Evolutionary conservation across 2,113 vertebrate species (phyloP).

Genomic region (Marmota flaviventris): DNA sequence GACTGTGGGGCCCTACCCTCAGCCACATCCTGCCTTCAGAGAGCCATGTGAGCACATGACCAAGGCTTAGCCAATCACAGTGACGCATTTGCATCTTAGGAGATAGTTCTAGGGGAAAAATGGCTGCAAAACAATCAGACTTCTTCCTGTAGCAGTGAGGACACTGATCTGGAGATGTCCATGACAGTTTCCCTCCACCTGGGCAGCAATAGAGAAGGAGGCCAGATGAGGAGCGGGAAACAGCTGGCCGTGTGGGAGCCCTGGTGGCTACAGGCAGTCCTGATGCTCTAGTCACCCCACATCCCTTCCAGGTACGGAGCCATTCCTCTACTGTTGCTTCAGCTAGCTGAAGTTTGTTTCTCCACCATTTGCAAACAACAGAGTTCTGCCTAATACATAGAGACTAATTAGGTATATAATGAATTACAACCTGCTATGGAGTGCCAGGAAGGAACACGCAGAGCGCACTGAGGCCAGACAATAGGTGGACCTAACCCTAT

Average conservation of each 20-base stretch:
- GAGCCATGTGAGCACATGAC: neutral
- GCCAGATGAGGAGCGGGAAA: neutral
- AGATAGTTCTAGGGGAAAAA: neutral
- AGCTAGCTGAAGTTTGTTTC: neutral
- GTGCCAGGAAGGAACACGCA: neutral
- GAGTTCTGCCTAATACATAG: neutral
- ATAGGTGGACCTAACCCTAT: neutral
- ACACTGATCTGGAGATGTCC: neutral
- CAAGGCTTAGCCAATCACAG: neutral
- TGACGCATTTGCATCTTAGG: neutral
- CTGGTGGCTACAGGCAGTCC: neutral
- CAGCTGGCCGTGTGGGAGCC: neutral
- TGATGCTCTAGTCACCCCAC: neutral
- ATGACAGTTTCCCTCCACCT: neutral
- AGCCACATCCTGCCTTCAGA: neutral
- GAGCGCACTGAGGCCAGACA: neutral
- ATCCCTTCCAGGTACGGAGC: neutral
- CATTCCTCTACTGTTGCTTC: neutral
- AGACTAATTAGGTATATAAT: neutral
- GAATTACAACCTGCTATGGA: neutral
- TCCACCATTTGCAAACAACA: neutral
- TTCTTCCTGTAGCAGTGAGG: neutral
- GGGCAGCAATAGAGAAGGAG: neutral
- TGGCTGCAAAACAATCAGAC: fast-evolving
- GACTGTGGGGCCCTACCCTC: neutral